Conservation (phyloP, 2,888 invertebrate genomes). For the Arenicola marina region DNA sequence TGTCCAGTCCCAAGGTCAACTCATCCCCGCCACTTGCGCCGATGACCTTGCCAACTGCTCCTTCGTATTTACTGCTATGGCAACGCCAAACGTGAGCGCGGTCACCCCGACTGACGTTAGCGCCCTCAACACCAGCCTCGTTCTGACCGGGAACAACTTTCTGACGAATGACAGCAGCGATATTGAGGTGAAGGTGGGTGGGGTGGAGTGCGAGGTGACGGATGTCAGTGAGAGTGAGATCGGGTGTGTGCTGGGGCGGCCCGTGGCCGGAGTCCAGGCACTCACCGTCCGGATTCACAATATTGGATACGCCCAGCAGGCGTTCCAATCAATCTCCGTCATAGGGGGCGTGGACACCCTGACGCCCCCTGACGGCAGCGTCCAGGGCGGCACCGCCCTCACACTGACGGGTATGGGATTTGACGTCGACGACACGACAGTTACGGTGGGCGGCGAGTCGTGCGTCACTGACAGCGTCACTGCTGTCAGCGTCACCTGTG, state of each 20-base stretch:
- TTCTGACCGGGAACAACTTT: background rate
- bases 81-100: constrained; percentile 40
- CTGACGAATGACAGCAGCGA: too few species aligned
- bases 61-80: constrained; percentile 23
- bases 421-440: background rate
- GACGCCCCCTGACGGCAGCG: background rate
- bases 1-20: constrained; percentile 2
- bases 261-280: background rate
- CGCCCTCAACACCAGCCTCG: background rate
- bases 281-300: background rate
- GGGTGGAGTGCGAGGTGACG: too few species aligned
- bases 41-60: background rate
- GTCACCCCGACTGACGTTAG: constrained; percentile 35
- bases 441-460: background rate
- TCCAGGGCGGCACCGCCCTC: background rate
- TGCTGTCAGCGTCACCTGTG: background rate
- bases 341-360: background rate
- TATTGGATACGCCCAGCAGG: background rate
- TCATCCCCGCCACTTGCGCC: constrained; percentile 4
- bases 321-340: background rate
- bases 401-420: too few species aligned
- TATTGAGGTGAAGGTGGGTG: too few species aligned
- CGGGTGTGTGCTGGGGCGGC: background rate
- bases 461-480: background rate
- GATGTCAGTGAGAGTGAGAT: background rate